phyloP scores from a whole-genome alignment of 2,797 vertebrate species.

The Amphiprion clarkii region DNA sequence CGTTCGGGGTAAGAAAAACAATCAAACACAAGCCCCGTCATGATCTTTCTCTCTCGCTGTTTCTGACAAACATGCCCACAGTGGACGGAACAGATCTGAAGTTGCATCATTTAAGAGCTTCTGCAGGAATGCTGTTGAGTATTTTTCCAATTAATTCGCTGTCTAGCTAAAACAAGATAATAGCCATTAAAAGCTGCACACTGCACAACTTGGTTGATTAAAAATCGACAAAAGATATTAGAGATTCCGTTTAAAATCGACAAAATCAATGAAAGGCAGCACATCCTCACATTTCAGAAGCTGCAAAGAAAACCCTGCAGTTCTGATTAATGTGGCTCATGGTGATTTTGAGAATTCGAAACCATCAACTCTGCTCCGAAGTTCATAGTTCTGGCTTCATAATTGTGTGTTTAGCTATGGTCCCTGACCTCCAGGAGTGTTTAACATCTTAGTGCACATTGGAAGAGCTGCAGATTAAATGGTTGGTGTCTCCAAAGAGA shows the following conservation, averaged over 20 bases:
- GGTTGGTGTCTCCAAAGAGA: conserved; percentile 48
- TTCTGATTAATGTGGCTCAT: background rate
- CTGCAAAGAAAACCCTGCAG: background rate
- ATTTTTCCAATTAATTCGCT: background rate
- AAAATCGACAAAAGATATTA: background rate
- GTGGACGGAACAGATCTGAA: background rate
- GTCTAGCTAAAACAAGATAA: background rate
- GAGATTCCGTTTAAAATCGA: too few relatives aligned
- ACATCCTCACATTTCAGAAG: background rate
- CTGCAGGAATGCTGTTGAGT: background rate
- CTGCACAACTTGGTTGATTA: background rate
- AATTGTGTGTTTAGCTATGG: conserved; percentile 66
- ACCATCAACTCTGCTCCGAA: conserved; percentile 12
- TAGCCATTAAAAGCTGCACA: background rate
- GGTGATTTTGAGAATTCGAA: conserved; percentile 37
- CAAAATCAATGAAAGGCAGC: background rate
- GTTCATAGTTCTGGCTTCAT: conserved; percentile 33
- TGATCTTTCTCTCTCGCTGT: background rate
- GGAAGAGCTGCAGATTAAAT: conserved; percentile 56
- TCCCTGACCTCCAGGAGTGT: conserved; percentile 56
- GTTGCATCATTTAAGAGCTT: background rate
- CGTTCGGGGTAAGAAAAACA: conserved; percentile 15
- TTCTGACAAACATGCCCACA: background rate
- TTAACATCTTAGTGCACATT: conserved; percentile 58
- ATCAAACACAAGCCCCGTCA: conserved; percentile 29